Percentiles rank a stretch among this genome's conserved stretches.
Evolutionary conservation across 2,888 invertebrate species (phyloP).

Genomic region (Drosophila gaucha): DNA sequence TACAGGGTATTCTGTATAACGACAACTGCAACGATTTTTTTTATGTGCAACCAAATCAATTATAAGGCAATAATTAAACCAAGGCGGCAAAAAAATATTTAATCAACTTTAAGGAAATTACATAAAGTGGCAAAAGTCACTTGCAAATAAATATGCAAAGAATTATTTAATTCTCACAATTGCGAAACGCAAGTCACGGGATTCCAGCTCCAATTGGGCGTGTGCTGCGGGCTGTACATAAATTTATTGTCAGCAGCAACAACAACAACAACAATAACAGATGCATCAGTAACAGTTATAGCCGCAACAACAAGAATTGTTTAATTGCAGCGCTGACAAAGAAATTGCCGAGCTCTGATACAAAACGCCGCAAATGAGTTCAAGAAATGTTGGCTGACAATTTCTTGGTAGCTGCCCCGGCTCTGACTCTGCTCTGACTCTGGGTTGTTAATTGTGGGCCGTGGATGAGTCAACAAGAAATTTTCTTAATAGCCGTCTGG

Average conservation of each 20-base stretch:
- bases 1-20: neutral
- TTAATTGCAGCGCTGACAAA: conserved; percentile 75
- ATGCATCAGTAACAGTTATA: conserved; percentile 45
- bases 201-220: conserved; percentile 67
- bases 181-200: conserved; percentile 74
- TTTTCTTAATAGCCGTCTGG: conserved; percentile 70
- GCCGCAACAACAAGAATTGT: conserved; percentile 64
- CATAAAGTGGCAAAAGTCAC: conserved; percentile 40
- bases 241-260: conserved; percentile 64
- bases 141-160: conserved; percentile 76
- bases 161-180: conserved; percentile 77
- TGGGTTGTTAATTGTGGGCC: conserved; percentile 67
- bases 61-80: conserved; percentile 46
- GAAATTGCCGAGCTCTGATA: conserved; percentile 67
- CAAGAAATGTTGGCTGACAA: conserved; percentile 62
- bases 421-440: neutral
- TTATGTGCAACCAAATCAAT: conserved; percentile 23
- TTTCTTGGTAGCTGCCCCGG: conserved; percentile 61
- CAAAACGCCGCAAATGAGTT: conserved; percentile 71
- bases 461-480: conserved; percentile 77
- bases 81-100: conserved; percentile 29
- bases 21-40: conserved; percentile 18
- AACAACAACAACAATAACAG: conserved; percentile 29
- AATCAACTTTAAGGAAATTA: conserved; percentile 69
- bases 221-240: conserved; percentile 47